These are phyloP conservation scores for Pseudomyrmex gracilis DNA, from an alignment of 1,140 invertebrate species.

Conservation along the genomic window DNA sequence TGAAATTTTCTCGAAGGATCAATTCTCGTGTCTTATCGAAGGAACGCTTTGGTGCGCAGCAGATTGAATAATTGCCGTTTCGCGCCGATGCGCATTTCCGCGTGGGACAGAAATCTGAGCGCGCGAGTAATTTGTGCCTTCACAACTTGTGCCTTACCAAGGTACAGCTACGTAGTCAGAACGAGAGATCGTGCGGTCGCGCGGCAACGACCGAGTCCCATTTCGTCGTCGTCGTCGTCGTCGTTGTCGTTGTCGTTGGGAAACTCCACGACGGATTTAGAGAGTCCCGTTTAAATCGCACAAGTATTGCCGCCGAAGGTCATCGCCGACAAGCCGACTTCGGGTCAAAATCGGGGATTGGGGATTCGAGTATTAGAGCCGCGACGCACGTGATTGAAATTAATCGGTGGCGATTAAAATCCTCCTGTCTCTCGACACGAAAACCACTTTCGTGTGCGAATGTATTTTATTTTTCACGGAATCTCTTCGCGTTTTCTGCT, in stretches of 20 bases:
- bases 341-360: constrained; percentile 45
- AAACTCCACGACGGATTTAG: constrained; percentile 37
- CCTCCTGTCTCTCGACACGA: neutral
- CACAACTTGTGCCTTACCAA: constrained; percentile 38
- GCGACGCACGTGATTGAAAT: constrained; percentile 25
- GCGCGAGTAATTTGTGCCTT: constrained; percentile 40
- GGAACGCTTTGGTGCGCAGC: neutral
- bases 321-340: constrained; percentile 40
- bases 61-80: constrained; percentile 19
- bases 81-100: constrained; percentile 31
- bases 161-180: constrained; percentile 35
- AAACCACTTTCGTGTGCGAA: constrained; percentile 6
- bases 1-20: neutral
- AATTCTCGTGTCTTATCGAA: neutral
- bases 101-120: constrained; percentile 29
- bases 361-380: neutral
- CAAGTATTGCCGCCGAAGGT: constrained; percentile 52
- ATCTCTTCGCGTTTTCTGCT: neutral
- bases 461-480: neutral
- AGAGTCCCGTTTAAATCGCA: constrained; percentile 45
- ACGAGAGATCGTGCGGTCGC: constrained; percentile 50
- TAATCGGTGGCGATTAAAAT: constrained; percentile 22
- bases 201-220: constrained; percentile 44
- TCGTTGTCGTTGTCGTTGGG: constrained; percentile 41
- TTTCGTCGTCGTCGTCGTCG: neutral